These are phyloP conservation scores for Phallusia fumigata DNA, from an alignment of 23 tunicate species.

Conservation along the genomic window DNA sequence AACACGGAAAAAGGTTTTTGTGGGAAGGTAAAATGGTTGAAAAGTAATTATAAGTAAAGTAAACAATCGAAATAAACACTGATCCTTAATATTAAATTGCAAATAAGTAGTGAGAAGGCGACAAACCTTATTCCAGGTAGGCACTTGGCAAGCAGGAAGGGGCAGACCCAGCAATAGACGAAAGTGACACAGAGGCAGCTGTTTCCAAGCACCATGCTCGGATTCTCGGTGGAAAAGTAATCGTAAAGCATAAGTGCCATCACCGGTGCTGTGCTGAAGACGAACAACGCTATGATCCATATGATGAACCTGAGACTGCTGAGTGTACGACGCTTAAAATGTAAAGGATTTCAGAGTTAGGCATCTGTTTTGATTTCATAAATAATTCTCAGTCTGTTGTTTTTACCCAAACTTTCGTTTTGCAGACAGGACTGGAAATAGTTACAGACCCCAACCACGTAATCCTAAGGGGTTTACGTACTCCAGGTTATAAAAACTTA, in stretches of 20 bases:
- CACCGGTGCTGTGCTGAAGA: slow-evolving; percentile 44
- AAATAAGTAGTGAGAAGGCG: neutral
- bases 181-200: slow-evolving; percentile 44
- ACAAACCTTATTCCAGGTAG: slow-evolving; percentile 43
- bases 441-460: no score
- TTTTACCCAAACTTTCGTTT: no score
- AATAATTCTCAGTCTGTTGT: no score
- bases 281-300: slow-evolving; percentile 37
- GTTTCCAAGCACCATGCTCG: slow-evolving; percentile 52
- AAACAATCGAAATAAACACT: neutral
- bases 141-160: slow-evolving; percentile 37
- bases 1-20: no score
- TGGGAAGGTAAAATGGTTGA: no score
- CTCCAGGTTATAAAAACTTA: no score
- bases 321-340: slow-evolving; percentile 18
- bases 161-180: slow-evolving; percentile 41
- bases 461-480: no score
- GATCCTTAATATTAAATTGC: no score
- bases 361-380: no score
- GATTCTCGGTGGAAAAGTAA: slow-evolving; percentile 22
- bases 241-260: slow-evolving; percentile 27
- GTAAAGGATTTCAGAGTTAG: neutral
- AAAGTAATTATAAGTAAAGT: no score
- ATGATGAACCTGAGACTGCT: slow-evolving; percentile 35
- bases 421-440: no score